Percentiles rank a stretch among this genome's conserved stretches.
Conservation (phyloP, 92 coral and sea anemone genomes). For the Porites rus region DNA sequence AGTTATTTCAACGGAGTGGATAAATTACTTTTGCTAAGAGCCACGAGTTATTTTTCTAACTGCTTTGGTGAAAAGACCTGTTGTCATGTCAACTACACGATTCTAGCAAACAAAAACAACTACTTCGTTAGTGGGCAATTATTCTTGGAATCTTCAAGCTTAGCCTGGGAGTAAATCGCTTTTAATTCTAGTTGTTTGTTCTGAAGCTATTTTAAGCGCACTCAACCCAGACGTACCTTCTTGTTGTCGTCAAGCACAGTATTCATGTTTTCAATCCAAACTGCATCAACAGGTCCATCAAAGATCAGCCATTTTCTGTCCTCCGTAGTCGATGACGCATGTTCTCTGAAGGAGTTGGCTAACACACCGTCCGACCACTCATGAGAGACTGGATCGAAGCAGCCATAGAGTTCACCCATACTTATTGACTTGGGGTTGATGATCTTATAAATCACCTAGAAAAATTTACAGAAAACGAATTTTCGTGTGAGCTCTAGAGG, state of each 20-base stretch:
- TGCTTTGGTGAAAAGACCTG: no score
- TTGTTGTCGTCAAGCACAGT: constrained; percentile 98
- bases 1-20: no score
- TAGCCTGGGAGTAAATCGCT: no score
- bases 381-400: constrained; percentile 96
- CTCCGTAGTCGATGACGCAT: constrained; percentile 92
- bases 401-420: constrained; percentile 96
- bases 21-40: no score
- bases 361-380: constrained; percentile 99
- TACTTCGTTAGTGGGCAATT: no score
- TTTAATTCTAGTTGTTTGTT: no score
- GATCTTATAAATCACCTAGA: constrained; percentile 87
- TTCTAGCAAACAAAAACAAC: no score
- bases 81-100: no score
- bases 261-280: constrained; percentile 99
- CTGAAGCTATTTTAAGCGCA: neutral
- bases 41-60: no score
- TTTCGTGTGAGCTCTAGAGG: no score
- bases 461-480: neutral
- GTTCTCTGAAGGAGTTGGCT: constrained; percentile 95
- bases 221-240: constrained; percentile 62
- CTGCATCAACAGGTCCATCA: constrained; percentile 99
- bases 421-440: constrained; percentile 96
- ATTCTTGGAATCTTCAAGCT: no score
- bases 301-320: constrained; percentile 96